A percentile compares a stretch with the other conserved stretches of the same genome.
phyloP scores from a whole-genome alignment of 2,113 vertebrate species.

The Cochlearius cochlearius region DNA sequence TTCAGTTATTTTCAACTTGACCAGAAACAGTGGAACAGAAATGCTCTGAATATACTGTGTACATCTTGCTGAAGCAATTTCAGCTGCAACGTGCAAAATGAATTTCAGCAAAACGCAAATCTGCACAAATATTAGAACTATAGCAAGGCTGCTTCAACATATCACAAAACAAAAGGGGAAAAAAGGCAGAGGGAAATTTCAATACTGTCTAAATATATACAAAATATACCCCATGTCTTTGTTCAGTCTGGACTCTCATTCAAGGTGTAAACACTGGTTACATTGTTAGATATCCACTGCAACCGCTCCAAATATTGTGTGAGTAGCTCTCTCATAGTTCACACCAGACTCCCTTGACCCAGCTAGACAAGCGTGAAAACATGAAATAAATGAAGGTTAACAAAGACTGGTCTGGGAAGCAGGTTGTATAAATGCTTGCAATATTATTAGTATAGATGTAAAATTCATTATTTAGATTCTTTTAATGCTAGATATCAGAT shows the following conservation, averaged over 20 bases:
- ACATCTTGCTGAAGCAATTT: neutral
- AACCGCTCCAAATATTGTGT: slow-evolving; percentile 39
- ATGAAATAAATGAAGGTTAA: slow-evolving; percentile 79
- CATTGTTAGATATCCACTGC: slow-evolving; percentile 60
- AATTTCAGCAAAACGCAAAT: neutral
- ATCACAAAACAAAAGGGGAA: neutral
- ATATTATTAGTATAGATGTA: neutral
- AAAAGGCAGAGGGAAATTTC: neutral
- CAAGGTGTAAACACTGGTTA: slow-evolving; percentile 61
- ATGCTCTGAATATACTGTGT: neutral
- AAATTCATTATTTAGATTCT: neutral
- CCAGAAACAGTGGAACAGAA: neutral
- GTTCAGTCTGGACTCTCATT: slow-evolving; percentile 51
- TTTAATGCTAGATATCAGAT: neutral
- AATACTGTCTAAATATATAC: neutral
- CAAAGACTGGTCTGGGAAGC: slow-evolving; percentile 73
- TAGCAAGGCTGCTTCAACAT: neutral
- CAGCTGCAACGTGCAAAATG: neutral
- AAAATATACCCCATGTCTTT: slow-evolving; percentile 57
- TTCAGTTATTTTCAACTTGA: neutral
- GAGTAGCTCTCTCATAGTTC: slow-evolving; percentile 57
- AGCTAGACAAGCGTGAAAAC: slow-evolving; percentile 75
- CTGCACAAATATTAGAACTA: neutral
- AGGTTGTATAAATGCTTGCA: neutral
- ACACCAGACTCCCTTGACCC: slow-evolving; percentile 58